phyloP scores from a whole-genome alignment of 2,113 vertebrate species.

The Castor canadensis region DNA sequence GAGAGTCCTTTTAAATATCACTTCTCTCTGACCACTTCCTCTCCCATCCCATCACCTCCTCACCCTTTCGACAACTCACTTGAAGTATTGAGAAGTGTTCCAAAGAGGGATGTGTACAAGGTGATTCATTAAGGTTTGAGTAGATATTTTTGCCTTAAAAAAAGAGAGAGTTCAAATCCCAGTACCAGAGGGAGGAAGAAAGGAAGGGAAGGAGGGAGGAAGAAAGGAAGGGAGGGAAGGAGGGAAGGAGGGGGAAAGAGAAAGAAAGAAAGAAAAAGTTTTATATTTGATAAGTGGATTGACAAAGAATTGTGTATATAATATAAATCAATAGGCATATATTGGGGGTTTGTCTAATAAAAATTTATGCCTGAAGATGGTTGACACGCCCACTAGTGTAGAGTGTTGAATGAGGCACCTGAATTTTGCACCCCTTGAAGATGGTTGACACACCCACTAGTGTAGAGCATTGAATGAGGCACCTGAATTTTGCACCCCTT shows the following conservation, averaged over 20 bases:
- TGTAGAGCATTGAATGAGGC: background rate
- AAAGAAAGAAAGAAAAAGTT: background rate
- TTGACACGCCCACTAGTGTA: too few species aligned
- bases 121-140: background rate
- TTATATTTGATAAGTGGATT: background rate
- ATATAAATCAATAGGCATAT: background rate
- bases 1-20: background rate
- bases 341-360: background rate
- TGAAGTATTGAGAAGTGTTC: background rate
- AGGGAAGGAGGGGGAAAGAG: background rate
- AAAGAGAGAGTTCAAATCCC: background rate
- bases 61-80: background rate
- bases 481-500: background rate
- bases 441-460: too few species aligned
- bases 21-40: background rate
- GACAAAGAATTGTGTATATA: background rate
- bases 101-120: background rate
- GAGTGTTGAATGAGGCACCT: too few species aligned
- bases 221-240: background rate
- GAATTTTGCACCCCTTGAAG: too few species aligned
- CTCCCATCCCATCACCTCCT: fast-evolving
- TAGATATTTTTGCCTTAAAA: background rate
- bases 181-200: background rate
- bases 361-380: too few species aligned
- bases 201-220: background rate